phyloP scores from a whole-genome alignment of 2,888 invertebrate genomes.

The Willowsia nigromaculata region DNA sequence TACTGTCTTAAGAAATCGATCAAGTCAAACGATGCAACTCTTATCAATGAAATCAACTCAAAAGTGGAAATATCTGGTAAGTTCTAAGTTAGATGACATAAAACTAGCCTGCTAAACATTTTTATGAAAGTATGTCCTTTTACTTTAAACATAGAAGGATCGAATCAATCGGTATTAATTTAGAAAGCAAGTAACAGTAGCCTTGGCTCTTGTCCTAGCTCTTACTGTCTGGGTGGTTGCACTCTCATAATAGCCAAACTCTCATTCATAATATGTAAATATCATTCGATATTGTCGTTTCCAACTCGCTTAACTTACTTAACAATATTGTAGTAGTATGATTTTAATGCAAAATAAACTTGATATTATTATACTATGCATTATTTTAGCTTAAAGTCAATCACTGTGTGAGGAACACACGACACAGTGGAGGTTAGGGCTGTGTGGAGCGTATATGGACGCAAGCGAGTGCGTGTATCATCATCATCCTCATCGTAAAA shows the following conservation, averaged over 20 bases:
- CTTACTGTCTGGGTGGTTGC: slow-evolving; percentile 55
- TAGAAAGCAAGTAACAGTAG: slow-evolving; percentile 61
- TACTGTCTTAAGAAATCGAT: too few species aligned
- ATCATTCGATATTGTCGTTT: background rate
- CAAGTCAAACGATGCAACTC: too few species aligned
- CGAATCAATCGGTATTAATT: background rate
- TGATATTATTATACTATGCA: background rate
- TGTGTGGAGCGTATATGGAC: background rate
- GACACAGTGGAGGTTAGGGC: slow-evolving; percentile 28
- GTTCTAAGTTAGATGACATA: too few species aligned
- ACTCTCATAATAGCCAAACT: background rate
- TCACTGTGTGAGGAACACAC: background rate
- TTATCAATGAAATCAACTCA: too few species aligned
- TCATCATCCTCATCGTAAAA: slow-evolving; percentile 24
- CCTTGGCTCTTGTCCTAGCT: slow-evolving; percentile 47
- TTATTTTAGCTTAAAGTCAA: background rate
- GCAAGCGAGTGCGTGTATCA: slow-evolving; percentile 29
- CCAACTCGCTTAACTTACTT: background rate
- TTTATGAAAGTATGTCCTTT: too few species aligned
- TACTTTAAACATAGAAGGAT: too few species aligned
- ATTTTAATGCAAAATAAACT: background rate
- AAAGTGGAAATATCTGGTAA: too few species aligned
- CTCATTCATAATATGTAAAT: background rate
- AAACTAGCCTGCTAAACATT: too few species aligned
- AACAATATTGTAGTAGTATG: background rate